phyloP scores from a whole-genome alignment of 2,888 invertebrate species.

The Caenorhabditis virilis region DNA sequence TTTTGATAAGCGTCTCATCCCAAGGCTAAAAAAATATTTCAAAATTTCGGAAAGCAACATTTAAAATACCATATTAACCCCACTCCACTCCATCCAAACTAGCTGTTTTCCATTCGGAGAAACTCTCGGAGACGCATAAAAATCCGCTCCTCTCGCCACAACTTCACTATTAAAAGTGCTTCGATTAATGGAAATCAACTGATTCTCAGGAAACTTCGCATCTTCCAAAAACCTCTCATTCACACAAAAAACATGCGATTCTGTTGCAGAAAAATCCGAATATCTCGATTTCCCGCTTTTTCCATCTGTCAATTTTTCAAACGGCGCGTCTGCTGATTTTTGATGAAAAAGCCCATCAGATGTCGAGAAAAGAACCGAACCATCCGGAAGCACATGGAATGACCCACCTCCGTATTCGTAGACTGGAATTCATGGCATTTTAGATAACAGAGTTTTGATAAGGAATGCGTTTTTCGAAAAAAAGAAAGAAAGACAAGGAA shows the following conservation, averaged over 20 bases:
- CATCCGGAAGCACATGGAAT: constrained; percentile 62
- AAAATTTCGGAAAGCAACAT: too few relatives aligned
- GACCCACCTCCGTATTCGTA: constrained; percentile 72
- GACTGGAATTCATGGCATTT: constrained; percentile 51
- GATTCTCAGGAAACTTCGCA: constrained; percentile 40
- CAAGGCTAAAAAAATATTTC: constrained; percentile 68
- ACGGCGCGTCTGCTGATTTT: constrained; percentile 16
- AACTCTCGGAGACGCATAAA: constrained; percentile 70
- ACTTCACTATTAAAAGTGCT: constrained; percentile 28
- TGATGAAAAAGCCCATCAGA: constrained; percentile 40
- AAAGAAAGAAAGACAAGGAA: background rate
- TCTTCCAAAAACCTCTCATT: constrained; percentile 31
- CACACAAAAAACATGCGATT: constrained; percentile 33
- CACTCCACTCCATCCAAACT: constrained; percentile 71
- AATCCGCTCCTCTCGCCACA: constrained; percentile 69
- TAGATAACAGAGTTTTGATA: too few relatives aligned
- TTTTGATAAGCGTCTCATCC: constrained; percentile 70
- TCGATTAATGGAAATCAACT: constrained; percentile 38
- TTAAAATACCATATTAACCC: constrained; percentile 70
- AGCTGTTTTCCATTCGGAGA: constrained; percentile 70
- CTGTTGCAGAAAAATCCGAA: constrained; percentile 34
- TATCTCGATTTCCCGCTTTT: constrained; percentile 17
- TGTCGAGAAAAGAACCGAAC: constrained; percentile 56
- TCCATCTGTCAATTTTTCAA: constrained; percentile 6
- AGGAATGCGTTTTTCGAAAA: too few relatives aligned